A percentile compares a stretch with the other conserved stretches of the same genome.
Conservation (phyloP, 1,140 invertebrate genomes). For the Caenorhabditis latens region DNA sequence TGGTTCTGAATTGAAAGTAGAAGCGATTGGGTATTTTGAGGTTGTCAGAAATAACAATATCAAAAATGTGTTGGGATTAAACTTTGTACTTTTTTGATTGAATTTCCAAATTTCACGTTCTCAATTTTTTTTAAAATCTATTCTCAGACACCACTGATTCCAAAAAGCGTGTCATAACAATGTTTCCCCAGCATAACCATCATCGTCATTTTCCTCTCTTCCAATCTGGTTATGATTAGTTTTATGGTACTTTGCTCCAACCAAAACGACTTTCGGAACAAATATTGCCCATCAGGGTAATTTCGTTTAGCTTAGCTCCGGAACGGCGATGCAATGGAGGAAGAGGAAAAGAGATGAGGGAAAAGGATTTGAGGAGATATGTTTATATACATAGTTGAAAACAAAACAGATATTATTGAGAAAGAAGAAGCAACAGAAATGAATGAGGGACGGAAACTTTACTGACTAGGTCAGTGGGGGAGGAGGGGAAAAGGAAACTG, state of each 20-base stretch:
- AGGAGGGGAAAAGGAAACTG: too few species aligned
- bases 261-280: constrained; percentile 17
- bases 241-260: constrained; percentile 33
- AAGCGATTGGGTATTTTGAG: too few species aligned
- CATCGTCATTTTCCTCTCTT: not conserved
- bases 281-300: constrained; percentile 16
- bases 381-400: constrained; percentile 45
- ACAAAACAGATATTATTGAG: constrained; percentile 32
- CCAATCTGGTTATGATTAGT: constrained; percentile 37
- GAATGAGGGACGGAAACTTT: not conserved
- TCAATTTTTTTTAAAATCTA: too few species aligned
- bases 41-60: too few species aligned
- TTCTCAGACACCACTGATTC: too few species aligned
- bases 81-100: too few species aligned
- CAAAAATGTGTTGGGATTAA: too few species aligned
- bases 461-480: not conserved
- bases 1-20: too few species aligned
- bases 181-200: too few species aligned
- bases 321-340: not conserved
- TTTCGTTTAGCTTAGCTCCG: not conserved
- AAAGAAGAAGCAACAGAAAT: not conserved
- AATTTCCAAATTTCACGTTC: too few species aligned
- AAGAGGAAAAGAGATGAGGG: not conserved
- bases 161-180: too few species aligned
- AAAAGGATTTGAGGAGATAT: constrained; percentile 29